Base-by-base conservation (phyloP, 2,797 vertebrate genomes). In the Amniataba percoides region DNA sequence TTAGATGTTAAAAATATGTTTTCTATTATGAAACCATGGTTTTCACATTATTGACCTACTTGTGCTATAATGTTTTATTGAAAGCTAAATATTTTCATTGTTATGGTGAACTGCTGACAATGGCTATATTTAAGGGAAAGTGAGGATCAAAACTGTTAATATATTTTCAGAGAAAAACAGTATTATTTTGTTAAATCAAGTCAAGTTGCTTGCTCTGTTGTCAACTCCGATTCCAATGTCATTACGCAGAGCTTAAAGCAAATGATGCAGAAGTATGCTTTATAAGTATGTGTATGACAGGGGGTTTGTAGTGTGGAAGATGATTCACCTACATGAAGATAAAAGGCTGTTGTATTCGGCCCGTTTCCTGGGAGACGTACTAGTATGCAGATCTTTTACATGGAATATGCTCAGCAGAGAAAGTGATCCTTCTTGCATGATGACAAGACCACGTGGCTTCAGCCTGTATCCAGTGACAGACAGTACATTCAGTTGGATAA, bases 141-240 rank as follows among this genome's bases (percentile, higher is more conserved):
- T 13, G 63, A 86, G 84, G 89, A 93, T 91, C 87, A 93, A 93
- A 93, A 93, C 87, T 88, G 88, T 93, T 95, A 91, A 93, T 96
- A 96, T 96, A 96, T 96, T 96, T 96, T 96, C 93, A 90, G 87
- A 94, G 93, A 94, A 92, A 86, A 94, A 92, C 94, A 96, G 95
- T 96, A 94, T 96, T 96, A 96, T 96, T 96, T 96, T 95, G 92
- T 94, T 95, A 96, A 95, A 88, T 92, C 86, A 71, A 31, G 93
- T 95, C 88, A 89, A 85, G 93, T 95, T 95, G 95, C 95, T 96
- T 95, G 95, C 96, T 95, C 95, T 95, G 95, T 94, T 91, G 86
- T 95, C 88, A 91, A 89, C 89, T 93, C 92, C 59, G 85, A 94
- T 89, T 92, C 90, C 87, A 92, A 87, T 90, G 93, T 95, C 90